A percentile compares a stretch with the other conserved stretches of the same genome.
Evolutionary conservation across 2,797 vertebrate species (phyloP).

Genomic region (Rallus crepitans): DNA sequence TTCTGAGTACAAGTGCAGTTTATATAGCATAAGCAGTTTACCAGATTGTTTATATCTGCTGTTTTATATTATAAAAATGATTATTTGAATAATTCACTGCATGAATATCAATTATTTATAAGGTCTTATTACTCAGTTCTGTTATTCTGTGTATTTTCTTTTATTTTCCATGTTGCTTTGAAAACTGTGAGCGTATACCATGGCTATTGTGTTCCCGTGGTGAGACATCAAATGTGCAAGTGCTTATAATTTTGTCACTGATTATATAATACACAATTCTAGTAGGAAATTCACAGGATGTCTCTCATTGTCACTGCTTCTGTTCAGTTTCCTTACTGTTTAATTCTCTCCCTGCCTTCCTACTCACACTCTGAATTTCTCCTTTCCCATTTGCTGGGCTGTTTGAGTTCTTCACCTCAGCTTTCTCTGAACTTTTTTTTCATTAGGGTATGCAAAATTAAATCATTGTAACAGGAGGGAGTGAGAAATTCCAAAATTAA

Average conservation of each 20-base stretch:
- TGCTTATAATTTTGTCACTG: neutral
- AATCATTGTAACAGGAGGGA: neutral
- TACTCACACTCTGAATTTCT: neutral
- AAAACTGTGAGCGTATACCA: neutral
- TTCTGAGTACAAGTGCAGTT: neutral
- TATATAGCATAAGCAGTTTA: neutral
- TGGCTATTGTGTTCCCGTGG: neutral
- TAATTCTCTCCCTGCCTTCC: neutral
- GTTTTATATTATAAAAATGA: neutral
- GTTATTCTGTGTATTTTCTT: neutral
- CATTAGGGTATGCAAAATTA: neutral
- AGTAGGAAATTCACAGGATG: neutral
- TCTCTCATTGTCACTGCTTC: neutral
- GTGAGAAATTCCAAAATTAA: neutral
- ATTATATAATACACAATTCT: conserved; percentile 38
- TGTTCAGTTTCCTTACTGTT: neutral
- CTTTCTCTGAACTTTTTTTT: neutral
- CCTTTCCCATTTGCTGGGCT: neutral
- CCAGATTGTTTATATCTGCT: neutral
- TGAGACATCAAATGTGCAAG: conserved; percentile 2
- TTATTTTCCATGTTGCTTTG: neutral
- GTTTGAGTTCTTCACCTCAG: neutral
- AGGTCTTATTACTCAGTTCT: neutral
- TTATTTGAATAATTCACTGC: neutral
- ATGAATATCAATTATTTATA: neutral